Conservation (phyloP, 2,797 vertebrate species). For the Spondyliosoma cantharus region DNA sequence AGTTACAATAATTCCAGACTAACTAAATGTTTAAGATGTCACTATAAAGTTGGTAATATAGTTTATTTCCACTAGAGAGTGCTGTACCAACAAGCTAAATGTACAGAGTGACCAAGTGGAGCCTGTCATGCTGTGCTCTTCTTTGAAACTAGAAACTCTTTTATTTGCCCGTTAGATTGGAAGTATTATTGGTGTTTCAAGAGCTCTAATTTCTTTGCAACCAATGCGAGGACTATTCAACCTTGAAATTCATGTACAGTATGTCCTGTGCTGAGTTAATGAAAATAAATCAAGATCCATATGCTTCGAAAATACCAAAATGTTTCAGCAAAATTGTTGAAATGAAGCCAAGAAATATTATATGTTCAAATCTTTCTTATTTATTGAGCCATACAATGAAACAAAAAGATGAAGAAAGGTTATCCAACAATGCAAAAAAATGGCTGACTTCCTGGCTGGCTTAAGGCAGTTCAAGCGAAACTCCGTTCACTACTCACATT, state of each 20-base stretch:
- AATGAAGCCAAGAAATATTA: neutral
- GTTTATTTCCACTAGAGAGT: constrained; percentile 41
- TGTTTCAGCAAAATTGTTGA: neutral
- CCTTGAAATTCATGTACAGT: neutral
- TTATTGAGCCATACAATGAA: constrained; percentile 20
- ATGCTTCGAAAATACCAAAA: neutral
- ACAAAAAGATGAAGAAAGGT: neutral
- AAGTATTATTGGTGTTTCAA: neutral
- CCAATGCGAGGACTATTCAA: neutral
- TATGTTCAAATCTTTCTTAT: neutral
- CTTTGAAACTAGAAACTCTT: neutral
- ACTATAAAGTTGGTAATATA: neutral
- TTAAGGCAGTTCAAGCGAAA: neutral
- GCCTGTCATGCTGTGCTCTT: neutral
- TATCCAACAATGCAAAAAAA: neutral
- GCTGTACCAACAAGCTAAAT: neutral
- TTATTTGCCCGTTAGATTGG: neutral
- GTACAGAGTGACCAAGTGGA: neutral
- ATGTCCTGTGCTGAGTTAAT: neutral
- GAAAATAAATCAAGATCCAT: neutral
- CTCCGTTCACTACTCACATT: neutral
- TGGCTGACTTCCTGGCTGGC: neutral
- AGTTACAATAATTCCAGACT: neutral
- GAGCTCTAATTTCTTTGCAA: neutral
- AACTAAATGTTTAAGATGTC: constrained; percentile 21